A percentile compares a stretch with the other conserved stretches of the same genome.
These are phyloP conservation scores for Lasioglossum marginatum DNA, from an alignment of 2,888 invertebrate genomes.

Conservation along the genomic window DNA sequence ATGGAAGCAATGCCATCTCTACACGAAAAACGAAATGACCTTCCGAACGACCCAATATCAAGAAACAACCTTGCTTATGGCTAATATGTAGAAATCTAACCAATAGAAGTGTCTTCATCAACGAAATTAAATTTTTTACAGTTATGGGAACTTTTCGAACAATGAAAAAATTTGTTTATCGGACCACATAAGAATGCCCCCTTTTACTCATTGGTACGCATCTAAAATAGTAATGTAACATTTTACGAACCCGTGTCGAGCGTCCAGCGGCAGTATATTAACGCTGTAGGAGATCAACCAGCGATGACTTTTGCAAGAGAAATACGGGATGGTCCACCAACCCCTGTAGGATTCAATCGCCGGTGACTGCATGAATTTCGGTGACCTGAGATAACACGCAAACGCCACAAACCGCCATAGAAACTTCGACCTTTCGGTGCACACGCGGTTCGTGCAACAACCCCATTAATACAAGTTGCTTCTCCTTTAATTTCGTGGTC, in stretches of 20 bases:
- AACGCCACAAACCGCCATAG: conserved; percentile 77
- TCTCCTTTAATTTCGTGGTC: conserved; percentile 34
- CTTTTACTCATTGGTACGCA: not conserved
- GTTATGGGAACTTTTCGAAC: not conserved
- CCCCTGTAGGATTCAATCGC: conserved; percentile 89
- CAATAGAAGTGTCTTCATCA: no score
- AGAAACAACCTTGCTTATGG: no score
- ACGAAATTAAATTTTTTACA: not conserved
- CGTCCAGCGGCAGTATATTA: conserved; percentile 74
- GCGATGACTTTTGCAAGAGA: conserved; percentile 90
- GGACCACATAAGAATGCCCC: not conserved
- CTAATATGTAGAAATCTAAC: no score
- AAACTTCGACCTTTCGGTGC: conserved; percentile 70
- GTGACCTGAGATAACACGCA: conserved; percentile 84
- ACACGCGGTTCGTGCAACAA: conserved; percentile 70
- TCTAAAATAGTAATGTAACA: not conserved
- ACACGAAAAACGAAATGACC: no score
- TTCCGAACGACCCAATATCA: no score
- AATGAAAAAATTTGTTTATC: not conserved
- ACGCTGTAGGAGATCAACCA: conserved; percentile 96
- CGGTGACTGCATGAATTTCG: conserved; percentile 89
- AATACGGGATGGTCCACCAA: conserved; percentile 96
- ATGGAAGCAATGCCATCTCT: no score
- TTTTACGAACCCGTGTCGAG: conserved; percentile 75
- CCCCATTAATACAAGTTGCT: conserved; percentile 42